phyloP scores from a whole-genome alignment of 2,797 vertebrate genomes.

The Parotocinclus haroldoi region DNA sequence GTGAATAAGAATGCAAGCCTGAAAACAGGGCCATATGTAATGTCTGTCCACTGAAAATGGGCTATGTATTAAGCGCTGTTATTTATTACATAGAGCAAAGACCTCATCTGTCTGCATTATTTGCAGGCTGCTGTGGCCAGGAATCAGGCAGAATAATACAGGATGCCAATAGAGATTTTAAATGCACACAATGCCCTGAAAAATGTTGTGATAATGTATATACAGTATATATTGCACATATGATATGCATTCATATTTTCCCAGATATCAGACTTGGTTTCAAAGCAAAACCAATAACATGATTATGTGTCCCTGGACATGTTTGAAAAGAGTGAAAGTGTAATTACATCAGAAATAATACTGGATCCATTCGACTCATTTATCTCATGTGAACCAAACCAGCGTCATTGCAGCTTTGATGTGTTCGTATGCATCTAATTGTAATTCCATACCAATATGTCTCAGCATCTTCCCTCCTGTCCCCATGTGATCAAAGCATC shows the following conservation, averaged over 20 bases:
- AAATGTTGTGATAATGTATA: too few species aligned
- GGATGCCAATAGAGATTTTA: too few species aligned
- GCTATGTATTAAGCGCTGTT: constrained; percentile 22
- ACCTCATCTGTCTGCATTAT: constrained; percentile 17
- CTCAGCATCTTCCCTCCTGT: constrained; percentile 9
- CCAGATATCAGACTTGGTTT: too few species aligned
- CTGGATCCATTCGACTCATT: constrained; percentile 57
- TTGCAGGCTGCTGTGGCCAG: constrained; percentile 4
- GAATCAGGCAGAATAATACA: too few species aligned
- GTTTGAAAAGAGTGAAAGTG: constrained; percentile 64
- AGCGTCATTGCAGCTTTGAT: constrained; percentile 66
- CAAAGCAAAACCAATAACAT: constrained; percentile 53
- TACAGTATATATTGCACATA: too few species aligned
- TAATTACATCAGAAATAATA: constrained; percentile 53
- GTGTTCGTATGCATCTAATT: constrained; percentile 67
- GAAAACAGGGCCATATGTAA: constrained; percentile 42
- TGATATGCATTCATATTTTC: too few species aligned
- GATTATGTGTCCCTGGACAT: constrained; percentile 58
- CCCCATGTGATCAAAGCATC: background rate
- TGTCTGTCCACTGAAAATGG: constrained; percentile 25
- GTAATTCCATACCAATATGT: constrained; percentile 55
- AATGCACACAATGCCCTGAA: too few species aligned
- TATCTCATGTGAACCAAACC: constrained; percentile 65
- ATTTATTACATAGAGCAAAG: constrained; percentile 25
- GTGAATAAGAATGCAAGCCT: constrained; percentile 34